These are phyloP conservation scores for Parapsyche elsis DNA, from an alignment of 1,140 invertebrate species.

Conservation along the genomic window DNA sequence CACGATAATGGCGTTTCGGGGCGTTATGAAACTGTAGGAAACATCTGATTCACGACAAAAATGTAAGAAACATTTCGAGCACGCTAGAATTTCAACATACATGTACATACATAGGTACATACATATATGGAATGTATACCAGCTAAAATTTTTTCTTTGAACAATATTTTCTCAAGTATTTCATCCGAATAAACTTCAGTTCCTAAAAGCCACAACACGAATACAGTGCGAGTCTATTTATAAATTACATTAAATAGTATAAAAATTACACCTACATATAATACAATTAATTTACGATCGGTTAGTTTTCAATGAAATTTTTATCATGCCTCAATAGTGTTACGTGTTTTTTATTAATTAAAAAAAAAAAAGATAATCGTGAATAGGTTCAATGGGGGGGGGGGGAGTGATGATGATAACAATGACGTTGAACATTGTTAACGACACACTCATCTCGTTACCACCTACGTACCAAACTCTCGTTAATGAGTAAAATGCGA, in stretches of 20 bases:
- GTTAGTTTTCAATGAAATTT: no score
- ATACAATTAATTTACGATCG: no score
- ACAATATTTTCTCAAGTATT: background rate
- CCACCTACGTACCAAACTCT: slow-evolving; percentile 26
- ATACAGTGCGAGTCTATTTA: no score
- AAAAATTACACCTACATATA: background rate
- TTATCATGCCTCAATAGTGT: no score
- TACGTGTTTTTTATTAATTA: no score
- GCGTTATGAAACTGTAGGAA: background rate
- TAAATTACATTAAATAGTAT: background rate
- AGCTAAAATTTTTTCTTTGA: no score
- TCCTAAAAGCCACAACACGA: background rate
- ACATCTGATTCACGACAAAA: background rate
- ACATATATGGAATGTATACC: no score
- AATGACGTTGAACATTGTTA: slow-evolving; percentile 15
- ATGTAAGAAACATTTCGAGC: background rate
- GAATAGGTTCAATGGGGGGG: no score
- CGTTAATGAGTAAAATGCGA: slow-evolving; percentile 40
- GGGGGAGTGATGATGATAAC: background rate
- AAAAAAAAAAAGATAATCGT: no score
- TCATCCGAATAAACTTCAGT: background rate
- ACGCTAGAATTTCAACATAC: background rate
- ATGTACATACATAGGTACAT: no score
- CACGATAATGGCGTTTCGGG: background rate
- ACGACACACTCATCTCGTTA: slow-evolving; percentile 18